Base-by-base conservation (phyloP, 2,888 invertebrate genomes). In the Folsomia candida region DNA sequence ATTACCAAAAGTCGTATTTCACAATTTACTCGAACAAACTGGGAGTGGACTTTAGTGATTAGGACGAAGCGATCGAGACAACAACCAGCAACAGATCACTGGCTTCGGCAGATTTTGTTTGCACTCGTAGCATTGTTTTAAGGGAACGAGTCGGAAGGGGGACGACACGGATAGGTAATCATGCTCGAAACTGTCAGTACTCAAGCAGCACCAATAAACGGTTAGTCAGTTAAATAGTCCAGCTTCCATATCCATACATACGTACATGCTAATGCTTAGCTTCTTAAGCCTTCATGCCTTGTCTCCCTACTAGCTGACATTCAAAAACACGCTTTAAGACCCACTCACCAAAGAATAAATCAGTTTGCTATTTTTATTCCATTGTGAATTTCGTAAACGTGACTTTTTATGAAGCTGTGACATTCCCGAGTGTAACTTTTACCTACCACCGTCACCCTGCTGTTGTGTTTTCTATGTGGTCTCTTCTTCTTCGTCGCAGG, bases 361-460 rank as follows among this genome's bases (percentile, higher is more conserved):
- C 64, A 64, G 64, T 51, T 37, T 64, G 51, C 64, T 64, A 64
- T 64, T 64, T 64, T 64, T 64, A 51, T 64, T 64, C 51, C 64
- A 47, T 64, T 64, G 64, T 64, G 47, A 64, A 64, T n/a, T n/a
- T n/a, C n/a, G n/a, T 64, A 64, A 64, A 64, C 64, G 64, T 64
- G 64, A 64, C 64, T 64, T 64, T 64, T 64, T 64, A 64, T 64
- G 64, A 24, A 9, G 24, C 51, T 37, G 51, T 28, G 62, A 62
- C 62, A 62, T 62, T 62, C 62, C 62, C 27, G 2, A 62, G 37
- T 28, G 64, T 29, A 37, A 26, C 62, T 6, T n/a, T 37, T 47
- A 64, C 51, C 64, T 64, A 64, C 64, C 47, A 64, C 64, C 47
- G 64, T 64, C 64, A 64, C 64, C 64, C 64, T 64, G n/a, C n/a